Percentiles rank a stretch among this genome's conserved stretches.
phyloP scores from a whole-genome alignment of 2,113 vertebrate species.

The Octodon degus region DNA sequence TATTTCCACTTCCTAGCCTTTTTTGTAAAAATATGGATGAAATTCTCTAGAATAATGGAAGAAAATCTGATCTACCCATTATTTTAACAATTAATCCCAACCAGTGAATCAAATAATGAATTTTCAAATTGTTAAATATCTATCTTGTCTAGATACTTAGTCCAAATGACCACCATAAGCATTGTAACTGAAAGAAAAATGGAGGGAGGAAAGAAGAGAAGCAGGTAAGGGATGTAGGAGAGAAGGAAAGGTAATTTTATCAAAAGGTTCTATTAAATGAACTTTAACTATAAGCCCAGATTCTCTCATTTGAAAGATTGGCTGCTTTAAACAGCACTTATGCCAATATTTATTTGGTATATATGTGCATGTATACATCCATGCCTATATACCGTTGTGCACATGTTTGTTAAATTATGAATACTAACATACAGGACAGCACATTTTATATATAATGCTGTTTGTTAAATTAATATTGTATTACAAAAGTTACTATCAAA shows the following conservation, averaged over 20 bases:
- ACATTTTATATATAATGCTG: neutral
- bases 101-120: neutral
- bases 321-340: neutral
- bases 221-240: rapidly evolving
- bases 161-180: neutral
- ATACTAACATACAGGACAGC: neutral
- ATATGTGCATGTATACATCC: rapidly evolving
- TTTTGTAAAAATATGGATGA: conserved; percentile 23
- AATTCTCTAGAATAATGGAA: neutral
- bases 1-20: neutral
- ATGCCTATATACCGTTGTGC: neutral
- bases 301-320: neutral
- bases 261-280: neutral
- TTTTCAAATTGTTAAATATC: neutral
- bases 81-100: neutral
- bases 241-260: neutral
- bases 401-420: neutral
- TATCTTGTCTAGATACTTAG: neutral
- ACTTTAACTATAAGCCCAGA: neutral
- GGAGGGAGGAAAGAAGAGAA: rapidly evolving
- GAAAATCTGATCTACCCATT: neutral
- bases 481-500: neutral
- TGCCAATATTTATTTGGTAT: neutral
- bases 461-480: neutral
- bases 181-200: neutral